Evolutionary conservation across 2,113 vertebrate genomes (phyloP).

Genomic region (Oreochromis aureus): DNA sequence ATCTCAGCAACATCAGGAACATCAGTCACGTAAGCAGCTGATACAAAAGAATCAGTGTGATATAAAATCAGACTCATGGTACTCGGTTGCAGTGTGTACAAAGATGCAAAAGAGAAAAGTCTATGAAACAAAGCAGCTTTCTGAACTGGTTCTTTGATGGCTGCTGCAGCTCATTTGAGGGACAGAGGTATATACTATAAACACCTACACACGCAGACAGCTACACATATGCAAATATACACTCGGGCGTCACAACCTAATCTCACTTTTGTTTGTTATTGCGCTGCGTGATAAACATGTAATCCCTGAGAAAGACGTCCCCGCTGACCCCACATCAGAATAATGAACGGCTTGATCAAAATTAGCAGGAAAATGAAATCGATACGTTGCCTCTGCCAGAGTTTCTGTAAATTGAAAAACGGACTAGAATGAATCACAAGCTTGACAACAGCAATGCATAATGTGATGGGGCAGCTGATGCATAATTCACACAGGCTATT

Average conservation of each 20-base stretch:
- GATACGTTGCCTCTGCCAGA: constrained; percentile 6
- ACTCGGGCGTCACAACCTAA: not conserved
- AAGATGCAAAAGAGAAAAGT: not conserved
- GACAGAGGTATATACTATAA: not conserved
- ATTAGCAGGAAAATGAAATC: constrained; percentile 28
- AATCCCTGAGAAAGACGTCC: not conserved
- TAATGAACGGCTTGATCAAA: constrained; percentile 22
- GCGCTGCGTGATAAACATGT: constrained; percentile 5
- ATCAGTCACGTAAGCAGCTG: not conserved
- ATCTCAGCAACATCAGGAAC: not conserved
- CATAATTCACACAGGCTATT: constrained; percentile 46
- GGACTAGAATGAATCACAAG: constrained; percentile 40
- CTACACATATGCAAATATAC: not conserved
- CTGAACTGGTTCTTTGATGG: constrained; percentile 51
- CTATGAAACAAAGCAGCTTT: constrained; percentile 19
- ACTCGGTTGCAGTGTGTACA: not conserved
- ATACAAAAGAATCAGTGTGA: not conserved
- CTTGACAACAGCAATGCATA: constrained; percentile 45
- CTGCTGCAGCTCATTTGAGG: constrained; percentile 42
- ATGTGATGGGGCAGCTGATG: constrained; percentile 27
- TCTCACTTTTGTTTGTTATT: constrained; percentile 14
- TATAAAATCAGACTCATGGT: not conserved
- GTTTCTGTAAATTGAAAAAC: constrained; percentile 40
- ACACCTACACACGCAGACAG: not conserved
- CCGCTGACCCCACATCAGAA: not conserved